These are phyloP conservation scores for Leptopilina myrica DNA, from an alignment of 2,888 invertebrate genomes.

Conservation along the genomic window DNA sequence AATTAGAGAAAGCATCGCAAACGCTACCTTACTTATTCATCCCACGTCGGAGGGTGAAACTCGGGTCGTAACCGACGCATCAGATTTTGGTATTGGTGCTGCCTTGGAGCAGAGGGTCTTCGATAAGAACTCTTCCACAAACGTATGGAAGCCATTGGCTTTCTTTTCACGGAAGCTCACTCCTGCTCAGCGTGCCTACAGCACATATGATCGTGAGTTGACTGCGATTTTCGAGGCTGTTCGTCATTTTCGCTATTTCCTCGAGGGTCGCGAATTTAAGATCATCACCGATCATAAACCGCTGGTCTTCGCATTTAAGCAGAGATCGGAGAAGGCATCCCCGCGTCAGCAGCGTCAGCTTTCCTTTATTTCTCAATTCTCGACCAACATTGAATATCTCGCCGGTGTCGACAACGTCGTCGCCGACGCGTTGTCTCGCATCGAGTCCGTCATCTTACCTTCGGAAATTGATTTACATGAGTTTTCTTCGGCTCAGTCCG, in stretches of 20 bases:
- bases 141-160: not conserved
- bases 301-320: not conserved
- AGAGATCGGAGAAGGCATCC: too few species aligned
- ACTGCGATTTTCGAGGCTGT: not conserved
- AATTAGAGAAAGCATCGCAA: too few species aligned
- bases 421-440: not conserved
- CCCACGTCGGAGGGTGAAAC: too few species aligned
- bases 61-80: too few species aligned
- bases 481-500: not conserved
- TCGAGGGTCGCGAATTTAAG: not conserved
- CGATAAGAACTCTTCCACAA: not conserved
- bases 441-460: not conserved
- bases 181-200: not conserved
- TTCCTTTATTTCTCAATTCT: not conserved
- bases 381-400: not conserved
- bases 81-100: not conserved
- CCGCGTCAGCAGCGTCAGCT: not conserved
- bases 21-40: too few species aligned
- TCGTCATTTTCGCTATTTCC: not conserved
- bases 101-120: not conserved
- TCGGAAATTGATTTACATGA: not conserved
- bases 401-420: not conserved
- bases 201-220: not conserved
- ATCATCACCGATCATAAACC: conserved; percentile 1
- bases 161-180: not conserved